phyloP scores from a whole-genome alignment of 2,113 vertebrate species.

The Phylloscopus whistleri region DNA sequence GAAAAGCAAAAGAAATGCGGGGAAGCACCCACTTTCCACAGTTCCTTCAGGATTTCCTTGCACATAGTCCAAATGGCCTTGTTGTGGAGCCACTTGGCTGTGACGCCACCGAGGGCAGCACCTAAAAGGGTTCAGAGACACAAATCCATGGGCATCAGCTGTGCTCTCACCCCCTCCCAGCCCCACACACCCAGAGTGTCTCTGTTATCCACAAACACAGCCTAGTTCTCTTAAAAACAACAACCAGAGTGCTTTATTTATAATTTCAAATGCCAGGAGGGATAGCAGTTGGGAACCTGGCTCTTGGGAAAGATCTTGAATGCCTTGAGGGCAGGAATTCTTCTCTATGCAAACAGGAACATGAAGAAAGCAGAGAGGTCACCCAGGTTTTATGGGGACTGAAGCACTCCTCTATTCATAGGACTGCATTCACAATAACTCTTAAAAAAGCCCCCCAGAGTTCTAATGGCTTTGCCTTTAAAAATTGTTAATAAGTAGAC shows the following conservation, averaged over 20 bases:
- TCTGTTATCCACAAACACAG: accelerated
- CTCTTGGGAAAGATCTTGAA: background rate
- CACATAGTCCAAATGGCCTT: background rate
- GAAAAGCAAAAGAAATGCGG: background rate
- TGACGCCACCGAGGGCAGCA: background rate
- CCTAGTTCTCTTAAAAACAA: background rate
- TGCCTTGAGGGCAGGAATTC: background rate
- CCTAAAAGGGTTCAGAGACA: background rate
- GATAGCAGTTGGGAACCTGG: background rate
- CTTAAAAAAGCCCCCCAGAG: accelerated
- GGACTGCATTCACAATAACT: background rate
- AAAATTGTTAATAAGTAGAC: background rate
- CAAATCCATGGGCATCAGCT: background rate
- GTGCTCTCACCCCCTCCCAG: background rate
- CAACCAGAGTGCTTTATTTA: background rate
- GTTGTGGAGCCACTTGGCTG: accelerated
- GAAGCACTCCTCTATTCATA: background rate
- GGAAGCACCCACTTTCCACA: background rate
- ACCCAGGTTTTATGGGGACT: background rate
- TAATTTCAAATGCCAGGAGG: background rate
- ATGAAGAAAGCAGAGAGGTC: accelerated
- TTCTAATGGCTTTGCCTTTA: background rate
- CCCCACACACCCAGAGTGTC: background rate
- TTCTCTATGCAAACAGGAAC: background rate
- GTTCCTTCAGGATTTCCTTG: background rate